Base-by-base conservation (phyloP, 2,113 vertebrate genomes). In the Silurus asotus region DNA sequence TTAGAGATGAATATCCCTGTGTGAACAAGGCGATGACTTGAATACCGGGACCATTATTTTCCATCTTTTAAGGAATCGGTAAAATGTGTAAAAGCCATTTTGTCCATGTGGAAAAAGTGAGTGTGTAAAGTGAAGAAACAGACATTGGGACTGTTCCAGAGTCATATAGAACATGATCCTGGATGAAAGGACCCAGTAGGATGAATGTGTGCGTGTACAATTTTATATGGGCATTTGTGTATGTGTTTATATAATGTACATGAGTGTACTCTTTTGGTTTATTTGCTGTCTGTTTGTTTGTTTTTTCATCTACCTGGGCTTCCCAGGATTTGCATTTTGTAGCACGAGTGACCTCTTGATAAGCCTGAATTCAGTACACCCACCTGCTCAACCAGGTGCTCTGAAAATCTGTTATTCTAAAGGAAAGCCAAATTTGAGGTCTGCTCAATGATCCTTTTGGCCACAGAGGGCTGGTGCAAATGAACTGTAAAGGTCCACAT, bases 81-180 rank as follows among this genome's bases (percentile, higher is more conserved):
- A 80, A 89, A 37, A 87, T 89, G 90, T 91, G 90, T 88, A 89
- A 91, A 91, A 91, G 84, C 59, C 84, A 91, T 91, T 85, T 80
- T 17, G 85, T 59, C 77, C 15, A 65, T 64, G 84, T 87, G 90
- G 85, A 89, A 91, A 91, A 89, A 59, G 19, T 78, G 87, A 67
- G 83, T 65, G 83, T 37, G 83, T 78, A 88, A 88, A 89, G 88
- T 89, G 87, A 91, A 87, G 85, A 86, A 90, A 82, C 90, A 90
- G 88, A 58, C 77, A 48, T 83, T 88, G 88, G 88, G 84, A 19
- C 70, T 53, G 72, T 82, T 89, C 88, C 88, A 91, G 55, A 89
- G 81, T 62, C 85, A 87, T 91, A 88, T 90, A 90, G 88, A 91
- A 90, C 85, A 90, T 86, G 90, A 90, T 90, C 88, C 88, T 87